Evolutionary conservation across 2,888 invertebrate genomes (phyloP), one percentile per base, ranked within the genome.

Genomic region (Caenorhabditis japonica): DNA sequence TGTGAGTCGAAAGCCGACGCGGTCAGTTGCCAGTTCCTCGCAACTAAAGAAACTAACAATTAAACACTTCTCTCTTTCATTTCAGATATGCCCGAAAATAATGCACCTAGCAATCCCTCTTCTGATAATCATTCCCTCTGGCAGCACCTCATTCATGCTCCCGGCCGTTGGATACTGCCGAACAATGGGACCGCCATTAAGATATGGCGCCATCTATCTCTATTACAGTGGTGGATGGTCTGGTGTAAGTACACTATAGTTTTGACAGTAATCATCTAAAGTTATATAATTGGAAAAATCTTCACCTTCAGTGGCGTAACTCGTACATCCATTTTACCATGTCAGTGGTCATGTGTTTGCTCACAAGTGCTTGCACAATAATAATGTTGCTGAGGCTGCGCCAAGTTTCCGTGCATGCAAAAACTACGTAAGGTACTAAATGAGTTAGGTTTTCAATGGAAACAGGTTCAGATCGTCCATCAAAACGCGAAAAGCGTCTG

Each of bases 141-240:
- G 44, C 4, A 62, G 61, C 41, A 62, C 62, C 10, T 25, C 46
- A 10, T 71, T 62, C 46, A 51, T 71, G 44, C 34, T 71, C 23
- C 70, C 70, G 0, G 51, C 70, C 2, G 2, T 71, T 1, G 70
- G 70, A 4, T 71, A 71, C 46, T 71, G 70, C 58, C 49, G 70
- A 46, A 13, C 46, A 52, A 39, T 71, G 39, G 70, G 62, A 3
- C 12, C 56, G 1, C 70, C 70, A 1, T 51, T 62, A n/a, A 33
- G 27, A 4, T 61, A 41, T 17, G 70, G 70, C 7, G 51, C 61
- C n/a, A 38, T 51, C 1, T 62, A 56, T 17, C 25, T 71, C 1
- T 71, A 62, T 38, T 71, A 71, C 27, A 15, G 23, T 23, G 53
- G 46, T 4, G 51, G 49, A 4, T 56, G 39, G 38, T 51, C 23